Evolutionary conservation across 2,888 invertebrate genomes (phyloP).

Genomic region (Oxyscelio sp.): DNA sequence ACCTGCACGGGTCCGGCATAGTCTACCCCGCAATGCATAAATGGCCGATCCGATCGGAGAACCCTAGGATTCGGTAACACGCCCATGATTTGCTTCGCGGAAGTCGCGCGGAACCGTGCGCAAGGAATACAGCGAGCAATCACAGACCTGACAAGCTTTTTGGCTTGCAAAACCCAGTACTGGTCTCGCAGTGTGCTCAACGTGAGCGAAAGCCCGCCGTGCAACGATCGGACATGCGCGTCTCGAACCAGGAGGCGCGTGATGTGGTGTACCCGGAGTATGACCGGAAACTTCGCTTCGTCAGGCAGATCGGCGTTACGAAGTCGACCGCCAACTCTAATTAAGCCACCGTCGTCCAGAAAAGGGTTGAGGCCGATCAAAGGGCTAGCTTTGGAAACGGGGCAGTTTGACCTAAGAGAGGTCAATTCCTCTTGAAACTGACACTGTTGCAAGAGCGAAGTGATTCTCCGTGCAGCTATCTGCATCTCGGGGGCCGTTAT

Average conservation of each 20-base stretch:
- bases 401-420: too few relatives aligned
- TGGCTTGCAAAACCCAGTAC: constrained; percentile 39
- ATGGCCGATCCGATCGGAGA: constrained; percentile 14
- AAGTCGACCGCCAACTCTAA: constrained; percentile 73
- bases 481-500: too few relatives aligned
- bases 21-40: constrained; percentile 46
- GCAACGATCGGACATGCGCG: constrained; percentile 45
- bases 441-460: too few relatives aligned
- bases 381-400: not conserved
- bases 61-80: not conserved
- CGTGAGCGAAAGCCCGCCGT: constrained; percentile 54
- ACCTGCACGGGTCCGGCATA: too few relatives aligned
- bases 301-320: constrained; percentile 40
- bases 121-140: constrained; percentile 57
- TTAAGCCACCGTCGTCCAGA: constrained; percentile 48
- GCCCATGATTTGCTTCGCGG: too few relatives aligned
- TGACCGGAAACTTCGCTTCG: constrained; percentile 53
- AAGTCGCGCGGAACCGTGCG: not conserved
- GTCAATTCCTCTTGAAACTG: too few relatives aligned
- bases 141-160: constrained; percentile 15
- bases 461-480: too few relatives aligned
- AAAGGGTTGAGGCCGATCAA: constrained; percentile 35
- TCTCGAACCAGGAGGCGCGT: constrained; percentile 13
- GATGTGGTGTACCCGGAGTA: constrained; percentile 30
- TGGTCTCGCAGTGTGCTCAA: constrained; percentile 34